A percentile compares a stretch with the other conserved stretches of the same genome.
These are phyloP conservation scores for Orchesella cincta DNA, from an alignment of 1,140 invertebrate genomes.

Conservation along the genomic window DNA sequence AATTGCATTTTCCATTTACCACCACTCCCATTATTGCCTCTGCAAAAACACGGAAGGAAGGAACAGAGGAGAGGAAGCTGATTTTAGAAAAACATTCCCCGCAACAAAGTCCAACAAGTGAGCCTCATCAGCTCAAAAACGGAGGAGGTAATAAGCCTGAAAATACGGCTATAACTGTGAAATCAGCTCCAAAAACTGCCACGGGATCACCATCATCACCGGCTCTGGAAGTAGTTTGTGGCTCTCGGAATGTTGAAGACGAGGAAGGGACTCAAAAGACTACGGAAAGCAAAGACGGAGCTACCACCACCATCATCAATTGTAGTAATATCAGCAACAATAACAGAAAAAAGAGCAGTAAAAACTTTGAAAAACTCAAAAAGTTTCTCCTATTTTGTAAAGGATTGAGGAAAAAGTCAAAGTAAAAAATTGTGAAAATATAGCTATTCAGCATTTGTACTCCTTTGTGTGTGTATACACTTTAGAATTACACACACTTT, in stretches of 20 bases:
- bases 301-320: neutral
- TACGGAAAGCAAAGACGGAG: neutral
- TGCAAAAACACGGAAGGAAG: neutral
- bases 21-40: neutral
- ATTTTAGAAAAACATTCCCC: neutral
- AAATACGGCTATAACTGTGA: neutral
- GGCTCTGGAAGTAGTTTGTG: neutral
- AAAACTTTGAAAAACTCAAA: constrained; percentile 29
- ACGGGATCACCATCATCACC: neutral
- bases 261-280: too few species aligned
- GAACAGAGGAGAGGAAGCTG: neutral
- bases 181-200: neutral
- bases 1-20: constrained; percentile 6
- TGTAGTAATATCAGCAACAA: constrained; percentile 17
- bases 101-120: constrained; percentile 15
- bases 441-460: too few species aligned
- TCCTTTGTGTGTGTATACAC: too few species aligned
- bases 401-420: constrained; percentile 26
- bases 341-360: constrained; percentile 25
- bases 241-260: neutral
- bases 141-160: neutral
- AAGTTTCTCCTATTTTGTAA: constrained; percentile 25
- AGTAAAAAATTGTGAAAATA: constrained; percentile 10
- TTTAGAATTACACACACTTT: too few species aligned
- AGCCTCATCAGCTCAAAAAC: neutral